Evolutionary conservation across 2,113 vertebrate species (phyloP).

Genomic region (Hucho hucho): DNA sequence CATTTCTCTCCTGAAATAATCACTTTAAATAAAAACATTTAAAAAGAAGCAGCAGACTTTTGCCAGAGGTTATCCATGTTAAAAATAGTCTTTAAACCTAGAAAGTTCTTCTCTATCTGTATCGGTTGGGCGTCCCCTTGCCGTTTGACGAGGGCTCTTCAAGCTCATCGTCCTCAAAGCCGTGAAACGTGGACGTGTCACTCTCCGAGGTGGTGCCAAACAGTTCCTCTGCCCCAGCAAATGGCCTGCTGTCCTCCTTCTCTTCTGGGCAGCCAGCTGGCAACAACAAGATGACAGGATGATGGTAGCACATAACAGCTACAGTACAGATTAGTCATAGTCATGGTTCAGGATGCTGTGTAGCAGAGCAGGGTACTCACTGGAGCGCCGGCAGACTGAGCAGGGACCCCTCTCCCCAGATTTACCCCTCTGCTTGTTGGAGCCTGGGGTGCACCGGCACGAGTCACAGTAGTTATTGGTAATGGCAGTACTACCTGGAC

Average conservation of each 20-base stretch:
- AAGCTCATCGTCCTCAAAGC: conserved; percentile 96
- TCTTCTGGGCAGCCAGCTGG: conserved; percentile 86
- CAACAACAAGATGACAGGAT: conserved; percentile 13
- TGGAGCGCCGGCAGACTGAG: conserved; percentile 88
- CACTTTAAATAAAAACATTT: conserved; percentile 64
- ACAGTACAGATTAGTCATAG: background rate
- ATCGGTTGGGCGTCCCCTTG: conserved; percentile 81
- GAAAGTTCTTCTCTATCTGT: conserved; percentile 80
- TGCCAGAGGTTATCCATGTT: conserved; percentile 69
- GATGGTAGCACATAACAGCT: background rate
- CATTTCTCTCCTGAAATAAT: conserved; percentile 66
- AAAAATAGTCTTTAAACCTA: conserved; percentile 35
- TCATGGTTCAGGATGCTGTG: background rate
- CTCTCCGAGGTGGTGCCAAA: conserved; percentile 98
- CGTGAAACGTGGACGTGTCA: conserved; percentile 98
- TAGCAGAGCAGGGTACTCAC: conserved; percentile 70
- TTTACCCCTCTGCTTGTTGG: conserved; percentile 81
- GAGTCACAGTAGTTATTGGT: conserved; percentile 96
- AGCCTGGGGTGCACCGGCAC: conserved; percentile 79
- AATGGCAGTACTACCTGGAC: conserved; percentile 86
- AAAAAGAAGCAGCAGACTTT: conserved; percentile 77
- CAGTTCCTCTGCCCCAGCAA: conserved; percentile 91
- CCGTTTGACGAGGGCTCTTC: conserved; percentile 86
- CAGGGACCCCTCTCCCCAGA: conserved; percentile 85
- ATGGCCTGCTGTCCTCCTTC: conserved; percentile 81